Evolutionary conservation across 1,140 invertebrate species (phyloP), one percentile per base, ranked within the genome.

Genomic region (Alviniconcha marisindica): DNA sequence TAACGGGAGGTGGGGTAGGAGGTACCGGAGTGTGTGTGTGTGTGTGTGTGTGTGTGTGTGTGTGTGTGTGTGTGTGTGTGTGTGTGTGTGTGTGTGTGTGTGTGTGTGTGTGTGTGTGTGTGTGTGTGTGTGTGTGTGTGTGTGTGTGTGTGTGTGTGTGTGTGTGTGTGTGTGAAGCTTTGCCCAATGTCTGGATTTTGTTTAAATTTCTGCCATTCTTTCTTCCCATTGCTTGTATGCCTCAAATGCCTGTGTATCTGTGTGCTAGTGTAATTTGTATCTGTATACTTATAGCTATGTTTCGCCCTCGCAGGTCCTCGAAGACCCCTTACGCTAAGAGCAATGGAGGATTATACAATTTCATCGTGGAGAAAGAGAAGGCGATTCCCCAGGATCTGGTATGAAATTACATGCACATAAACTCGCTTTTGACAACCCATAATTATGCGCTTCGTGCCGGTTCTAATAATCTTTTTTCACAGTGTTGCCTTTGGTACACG

Each of bases 261-360:
- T 18, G 7, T 48, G n/a, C n/a, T n/a, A n/a, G n/a, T n/a, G n/a
- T n/a, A n/a, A n/a, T n/a, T n/a, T n/a, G n/a, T n/a, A n/a, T n/a
- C n/a, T 48, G 5, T 48, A 48, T 48, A 18, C 18, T 18, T 48
- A 48, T 48, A 18, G 18, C 18, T 48, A 48, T 5, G 44, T 10
- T 48, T 21, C n/a, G 14, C 63, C 14, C 76, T n/a, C 77, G 51
- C 40, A 89, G 88, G 88, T 84, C 86, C 18, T 10, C 42, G 21
- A 82, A 89, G 33, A 87, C 85, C 12, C 60, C 83, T 15, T 89
- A 89, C 73, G 86, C 87, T 31, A 84, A 85, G 36, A 38, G 83
- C 56, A 89, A 89, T 82, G 84, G 84, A 21, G 88, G 88, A 18
- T 82, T 73, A n/a, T 89, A 85, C 78, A 78, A 79, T 74, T 89